Evolutionary conservation across 2,113 vertebrate genomes (phyloP).

Genomic region (Kryptolebias marmoratus): DNA sequence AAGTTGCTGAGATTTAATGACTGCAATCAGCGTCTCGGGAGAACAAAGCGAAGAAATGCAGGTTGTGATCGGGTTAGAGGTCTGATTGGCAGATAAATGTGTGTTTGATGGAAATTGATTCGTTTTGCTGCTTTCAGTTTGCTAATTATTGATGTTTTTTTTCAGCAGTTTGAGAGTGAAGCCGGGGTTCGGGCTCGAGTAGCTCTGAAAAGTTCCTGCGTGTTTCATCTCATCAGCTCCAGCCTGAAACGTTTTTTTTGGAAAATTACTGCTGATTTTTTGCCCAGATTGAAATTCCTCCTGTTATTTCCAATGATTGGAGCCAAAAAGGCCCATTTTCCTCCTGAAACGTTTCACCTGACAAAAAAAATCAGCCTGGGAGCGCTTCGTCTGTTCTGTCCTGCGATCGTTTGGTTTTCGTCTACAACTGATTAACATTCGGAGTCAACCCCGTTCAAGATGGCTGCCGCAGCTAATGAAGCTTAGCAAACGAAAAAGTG

Average conservation of each 20-base stretch:
- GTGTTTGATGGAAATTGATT: constrained; percentile 5
- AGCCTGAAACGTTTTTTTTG: neutral
- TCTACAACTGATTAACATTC: no score
- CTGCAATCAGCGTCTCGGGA: constrained; percentile 2
- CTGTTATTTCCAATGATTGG: neutral
- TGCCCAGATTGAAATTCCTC: neutral
- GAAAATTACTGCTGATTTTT: neutral
- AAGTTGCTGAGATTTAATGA: neutral
- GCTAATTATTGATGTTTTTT: constrained; percentile 9
- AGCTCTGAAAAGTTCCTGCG: neutral
- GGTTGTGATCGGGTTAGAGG: neutral
- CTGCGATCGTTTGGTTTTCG: no score
- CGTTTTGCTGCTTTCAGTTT: neutral
- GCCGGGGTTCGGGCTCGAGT: neutral
- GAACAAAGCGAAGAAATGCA: neutral
- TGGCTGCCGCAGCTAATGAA: no score
- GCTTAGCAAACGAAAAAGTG: no score
- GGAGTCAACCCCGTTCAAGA: no score
- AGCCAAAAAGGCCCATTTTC: neutral
- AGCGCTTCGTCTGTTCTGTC: neutral
- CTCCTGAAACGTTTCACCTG: neutral
- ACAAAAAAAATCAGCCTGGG: neutral
- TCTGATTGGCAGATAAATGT: constrained; percentile 1
- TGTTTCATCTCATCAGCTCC: neutral
- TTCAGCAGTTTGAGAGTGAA: neutral